Base-by-base conservation (phyloP, 1,140 invertebrate species). In the Drosophila rhopaloa region DNA sequence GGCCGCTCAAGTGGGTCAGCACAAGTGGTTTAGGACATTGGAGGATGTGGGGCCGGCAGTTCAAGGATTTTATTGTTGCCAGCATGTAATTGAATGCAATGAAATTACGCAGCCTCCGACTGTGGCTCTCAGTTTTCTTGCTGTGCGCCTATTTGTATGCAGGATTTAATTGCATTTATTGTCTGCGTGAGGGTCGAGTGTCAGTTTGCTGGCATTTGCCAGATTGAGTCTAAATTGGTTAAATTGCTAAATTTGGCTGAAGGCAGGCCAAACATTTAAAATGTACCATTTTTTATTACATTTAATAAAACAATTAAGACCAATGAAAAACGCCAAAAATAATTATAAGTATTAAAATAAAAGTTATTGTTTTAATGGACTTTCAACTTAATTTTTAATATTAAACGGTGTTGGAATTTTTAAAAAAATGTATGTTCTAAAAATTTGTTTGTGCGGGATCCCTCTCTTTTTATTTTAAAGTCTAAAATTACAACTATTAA, bases 1-100 rank as follows among this genome's bases (percentile, higher is more conserved):
- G 84, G 83, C 79, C 56, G 81, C 83, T 86, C 79, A 86, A 86
- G 82, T 86, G 82, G 82, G 82, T 86, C 82, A 86, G 66, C 65
- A 46, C 66, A 59, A 79, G 77, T 68, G 81, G 72, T 62, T 68
- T 61, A 53, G 70, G 32, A 59, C 48, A 44, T 41, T 14, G 41
- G 37, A 41, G 77, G 32, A 41, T 24, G 62, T 47, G 47, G 32
- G 35, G 67, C 46, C 58, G 54, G 74, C 73, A 79, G 82, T 86
- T 86, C 82, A 86, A 86, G 82, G 83, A 86, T 88, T 86, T 88
- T 73, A 79, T 86, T 88, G 76, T 86, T 82, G 82, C 83, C 60
- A 73, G 77, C 65, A 66, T 78, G 82, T 82, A 86, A 86, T 86
- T 88, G 83, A 86, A 86, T 88, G 66, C 82, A 79, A 83, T 83